phyloP scores from a whole-genome alignment of 2,113 vertebrate genomes.

The Onychostoma macrolepis region DNA sequence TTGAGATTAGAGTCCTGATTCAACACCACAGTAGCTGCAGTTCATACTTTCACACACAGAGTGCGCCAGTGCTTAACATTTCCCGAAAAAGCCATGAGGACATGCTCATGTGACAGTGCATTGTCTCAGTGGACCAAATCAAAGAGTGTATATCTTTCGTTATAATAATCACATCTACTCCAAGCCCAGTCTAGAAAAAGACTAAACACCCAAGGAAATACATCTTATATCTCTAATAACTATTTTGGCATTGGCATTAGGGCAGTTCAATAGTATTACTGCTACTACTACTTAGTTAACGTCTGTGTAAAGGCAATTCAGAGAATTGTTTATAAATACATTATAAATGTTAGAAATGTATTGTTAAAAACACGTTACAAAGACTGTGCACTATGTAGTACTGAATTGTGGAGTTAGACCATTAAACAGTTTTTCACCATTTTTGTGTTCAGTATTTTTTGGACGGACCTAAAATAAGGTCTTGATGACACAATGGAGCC shows the following conservation, averaged over 20 bases:
- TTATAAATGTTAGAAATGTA: too few relatives aligned
- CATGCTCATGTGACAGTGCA: not conserved
- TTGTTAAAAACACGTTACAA: too few relatives aligned
- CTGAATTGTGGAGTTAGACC: too few relatives aligned
- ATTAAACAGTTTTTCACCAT: too few relatives aligned
- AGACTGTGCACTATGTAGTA: too few relatives aligned
- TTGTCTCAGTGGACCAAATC: not conserved
- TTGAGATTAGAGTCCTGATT: conserved; percentile 37
- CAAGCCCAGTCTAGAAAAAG: not conserved
- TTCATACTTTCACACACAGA: conserved; percentile 46
- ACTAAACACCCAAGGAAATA: not conserved
- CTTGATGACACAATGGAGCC: too few relatives aligned
- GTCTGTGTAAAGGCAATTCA: too few relatives aligned
- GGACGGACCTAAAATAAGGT: too few relatives aligned
- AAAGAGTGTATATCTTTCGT: not conserved
- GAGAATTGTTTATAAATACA: too few relatives aligned
- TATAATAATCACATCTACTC: not conserved
- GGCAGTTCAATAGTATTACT: not conserved
- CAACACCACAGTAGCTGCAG: conserved; percentile 33
- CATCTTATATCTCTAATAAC: not conserved
- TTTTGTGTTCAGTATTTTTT: too few relatives aligned
- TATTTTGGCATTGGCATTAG: not conserved
- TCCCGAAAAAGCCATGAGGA: not conserved
- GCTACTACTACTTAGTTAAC: not conserved
- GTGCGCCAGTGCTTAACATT: conserved; percentile 12